phyloP scores from a whole-genome alignment of 2,797 vertebrate species.

The Macrochelys suwanniensis region DNA sequence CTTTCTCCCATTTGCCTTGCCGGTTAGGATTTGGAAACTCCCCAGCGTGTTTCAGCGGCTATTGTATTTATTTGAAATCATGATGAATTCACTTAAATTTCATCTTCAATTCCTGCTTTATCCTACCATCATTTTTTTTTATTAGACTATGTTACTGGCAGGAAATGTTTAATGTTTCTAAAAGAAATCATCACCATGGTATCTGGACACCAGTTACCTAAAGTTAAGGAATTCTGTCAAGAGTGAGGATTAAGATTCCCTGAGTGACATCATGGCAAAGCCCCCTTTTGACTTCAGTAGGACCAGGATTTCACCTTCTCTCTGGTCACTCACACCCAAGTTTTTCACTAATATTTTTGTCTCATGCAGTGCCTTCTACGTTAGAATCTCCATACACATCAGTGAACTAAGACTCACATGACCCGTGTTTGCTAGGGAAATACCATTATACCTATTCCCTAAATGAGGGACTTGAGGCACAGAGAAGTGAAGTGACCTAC shows the following conservation, averaged over 20 bases:
- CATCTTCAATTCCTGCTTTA: slow-evolving; percentile 3
- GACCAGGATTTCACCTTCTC: background rate
- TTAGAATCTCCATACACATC: background rate
- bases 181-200: background rate
- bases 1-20: background rate
- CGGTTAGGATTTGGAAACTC: background rate
- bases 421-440: background rate
- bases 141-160: slow-evolving; percentile 14
- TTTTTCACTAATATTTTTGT: background rate
- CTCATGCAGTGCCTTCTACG: background rate
- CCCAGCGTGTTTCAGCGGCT: background rate
- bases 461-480: background rate
- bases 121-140: slow-evolving; percentile 44
- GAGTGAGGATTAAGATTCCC: background rate
- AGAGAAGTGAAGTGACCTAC: background rate
- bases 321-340: background rate
- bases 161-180: background rate
- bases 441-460: background rate
- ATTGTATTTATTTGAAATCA: background rate
- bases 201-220: background rate
- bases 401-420: background rate
- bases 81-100: slow-evolving; percentile 42
- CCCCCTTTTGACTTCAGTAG: background rate
- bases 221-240: background rate
- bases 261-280: background rate